Evolutionary conservation across 2,113 vertebrate genomes (phyloP), one percentile per base, ranked within the genome.

Genomic region (Microcebus lehilahytsara): DNA sequence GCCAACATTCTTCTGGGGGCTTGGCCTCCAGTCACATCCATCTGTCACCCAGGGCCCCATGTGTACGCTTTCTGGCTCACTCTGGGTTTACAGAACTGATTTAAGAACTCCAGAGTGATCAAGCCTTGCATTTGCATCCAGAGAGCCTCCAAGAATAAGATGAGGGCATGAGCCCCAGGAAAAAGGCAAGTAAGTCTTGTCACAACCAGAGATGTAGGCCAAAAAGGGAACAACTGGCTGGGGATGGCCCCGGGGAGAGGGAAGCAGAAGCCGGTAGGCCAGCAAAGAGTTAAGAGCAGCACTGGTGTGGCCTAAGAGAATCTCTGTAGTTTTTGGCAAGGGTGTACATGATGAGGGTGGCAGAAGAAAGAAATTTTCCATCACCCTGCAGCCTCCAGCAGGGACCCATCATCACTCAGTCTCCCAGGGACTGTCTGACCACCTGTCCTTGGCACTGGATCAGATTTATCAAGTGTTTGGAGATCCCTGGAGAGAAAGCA

Each of bases 401-500:
- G 89, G 87, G 92, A 87, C 11, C 95, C 92, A 67, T 74, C 90
- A 86, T 58, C 93, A 84, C 84, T 62, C 42, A 14, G 58, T 30
- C 86, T 93, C 93, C 74, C 62, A 40, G 74, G 93, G 92, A 92
- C 83, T 16, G 30, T 90, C 84, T 96, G 93, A 92, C 96, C 93
- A 97, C 97, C 97, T 97, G 97, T 97, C 94, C 95, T 92, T 27
- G 25, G 92, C 80, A 85, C 40, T 9, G 16, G 93, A 30, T 91
- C 96, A 95, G 74, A 95, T 60, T 96, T 86, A 62, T 85, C 84
- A 87, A 96, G 77, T 89, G 85, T 93, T 81, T 93, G 60, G 96
- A 97, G 93, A 96, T 80, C 66, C 93, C 95, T 40, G 64, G 86
- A 75, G 95, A 93, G 95, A 32, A 89, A 89, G 90, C 92, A 83